Evolutionary conservation across 2,888 invertebrate genomes (phyloP), one percentile per base, ranked within the genome.

Genomic region (Phragmatobia fuliginosa): DNA sequence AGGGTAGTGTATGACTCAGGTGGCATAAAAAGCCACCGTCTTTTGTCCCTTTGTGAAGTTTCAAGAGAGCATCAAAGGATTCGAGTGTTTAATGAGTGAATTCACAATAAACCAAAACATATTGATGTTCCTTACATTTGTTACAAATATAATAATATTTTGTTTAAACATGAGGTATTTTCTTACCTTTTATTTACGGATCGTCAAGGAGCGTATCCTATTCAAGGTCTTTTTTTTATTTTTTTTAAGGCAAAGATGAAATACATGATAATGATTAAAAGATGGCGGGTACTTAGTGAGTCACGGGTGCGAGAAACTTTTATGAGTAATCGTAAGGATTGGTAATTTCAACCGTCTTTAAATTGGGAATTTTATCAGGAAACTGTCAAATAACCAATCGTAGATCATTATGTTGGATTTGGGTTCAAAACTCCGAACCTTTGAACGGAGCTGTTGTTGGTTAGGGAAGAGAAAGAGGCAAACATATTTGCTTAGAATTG

Each of bases 41-140:
- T 83, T 87, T 88, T 88, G 84, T 86, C 33, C 73, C 74, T 80
- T 79, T 83, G 81, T 82, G 63, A 60, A 75, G 79, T 68, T 80
- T 83, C 78, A 75, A 83, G 80, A 74, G 82, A 60, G 68, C 74
- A 75, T 84, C 80, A 88, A 91, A 91, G 93, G 91, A 88, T 91
- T 89, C 76, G 83, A 90, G 91, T 82, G 81, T 83, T 85, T 92
- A 91, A 91, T 91, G 90, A 91, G 87, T 74, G 73, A 77, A 71
- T 74, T 73, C 79, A 87, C 88, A 89, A 89, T 82, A 75, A 76
- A 71, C 78, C 75, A 77, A 77, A 83, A 80, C 84, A 82, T 78
- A 82, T 75, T 74, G 72, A 76, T 82, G 76, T 67, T 67, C 70
- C 38, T 65, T 65, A 72, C 68, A 75, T 65, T 85, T 83, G 85